These are phyloP conservation scores for Galagoides demidoff DNA, from an alignment of 2,797 vertebrate genomes.

Conservation along the genomic window DNA sequence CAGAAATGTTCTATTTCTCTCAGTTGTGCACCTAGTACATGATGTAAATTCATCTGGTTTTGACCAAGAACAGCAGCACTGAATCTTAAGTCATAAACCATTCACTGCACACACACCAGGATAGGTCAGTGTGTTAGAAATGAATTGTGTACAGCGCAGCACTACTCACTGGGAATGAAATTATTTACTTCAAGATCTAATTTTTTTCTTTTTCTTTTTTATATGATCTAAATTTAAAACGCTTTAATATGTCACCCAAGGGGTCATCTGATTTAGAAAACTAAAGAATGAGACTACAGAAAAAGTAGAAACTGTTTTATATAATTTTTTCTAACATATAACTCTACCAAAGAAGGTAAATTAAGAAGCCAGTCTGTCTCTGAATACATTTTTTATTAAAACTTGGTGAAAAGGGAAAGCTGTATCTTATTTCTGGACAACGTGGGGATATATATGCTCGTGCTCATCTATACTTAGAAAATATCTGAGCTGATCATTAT, in stretches of 20 bases:
- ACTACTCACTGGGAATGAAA: background rate
- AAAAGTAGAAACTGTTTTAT: background rate
- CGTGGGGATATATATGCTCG: background rate
- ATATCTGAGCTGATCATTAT: background rate
- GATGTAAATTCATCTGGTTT: background rate
- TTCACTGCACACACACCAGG: background rate
- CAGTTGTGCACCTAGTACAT: background rate
- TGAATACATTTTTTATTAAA: background rate
- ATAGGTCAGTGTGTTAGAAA: background rate
- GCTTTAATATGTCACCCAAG: background rate
- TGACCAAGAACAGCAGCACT: background rate
- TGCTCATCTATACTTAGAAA: background rate
- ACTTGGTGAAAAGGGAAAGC: background rate
- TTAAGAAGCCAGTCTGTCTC: slow-evolving; percentile 5
- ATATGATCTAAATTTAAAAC: background rate
- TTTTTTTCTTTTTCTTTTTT: no score
- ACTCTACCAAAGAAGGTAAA: background rate
- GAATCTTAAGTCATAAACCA: slow-evolving; percentile 24
- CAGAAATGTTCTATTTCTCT: background rate
- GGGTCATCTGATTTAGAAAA: slow-evolving; percentile 10
- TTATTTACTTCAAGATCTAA: background rate
- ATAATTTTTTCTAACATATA: slow-evolving; percentile 28
- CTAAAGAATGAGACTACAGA: slow-evolving; percentile 15
- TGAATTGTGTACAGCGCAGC: background rate
- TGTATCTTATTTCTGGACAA: background rate